These are phyloP conservation scores for Apus apus DNA, from an alignment of 2,113 vertebrate species.

Conservation along the genomic window DNA sequence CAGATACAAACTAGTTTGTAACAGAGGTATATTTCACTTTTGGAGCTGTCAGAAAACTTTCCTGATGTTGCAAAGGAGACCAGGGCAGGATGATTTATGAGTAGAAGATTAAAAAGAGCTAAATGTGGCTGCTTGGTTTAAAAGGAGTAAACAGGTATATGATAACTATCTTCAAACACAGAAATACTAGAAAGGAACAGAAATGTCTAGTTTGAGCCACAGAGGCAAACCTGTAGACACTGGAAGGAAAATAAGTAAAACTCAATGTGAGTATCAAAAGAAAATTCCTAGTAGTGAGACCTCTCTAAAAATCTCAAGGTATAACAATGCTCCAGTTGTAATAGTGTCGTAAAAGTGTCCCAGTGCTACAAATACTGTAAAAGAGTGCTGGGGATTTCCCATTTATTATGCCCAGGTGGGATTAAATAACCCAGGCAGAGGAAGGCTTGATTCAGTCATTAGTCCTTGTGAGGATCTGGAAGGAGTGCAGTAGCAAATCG, in stretches of 20 bases:
- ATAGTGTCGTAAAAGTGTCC: constrained; percentile 40
- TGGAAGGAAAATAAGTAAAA: constrained; percentile 11
- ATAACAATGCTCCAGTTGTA: constrained; percentile 59
- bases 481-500: background rate
- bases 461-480: constrained; percentile 19
- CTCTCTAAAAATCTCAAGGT: constrained; percentile 11
- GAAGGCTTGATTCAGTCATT: constrained; percentile 47
- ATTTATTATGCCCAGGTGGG: constrained; percentile 56
- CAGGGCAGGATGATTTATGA: constrained; percentile 8
- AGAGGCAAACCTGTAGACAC: constrained; percentile 25
- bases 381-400: constrained; percentile 44
- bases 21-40: constrained; percentile 17
- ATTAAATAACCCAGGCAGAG: constrained; percentile 39
- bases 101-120: constrained; percentile 43
- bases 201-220: constrained; percentile 20
- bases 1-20: constrained; percentile 16
- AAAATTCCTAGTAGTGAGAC: constrained; percentile 17
- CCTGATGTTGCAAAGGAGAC: background rate
- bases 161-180: constrained; percentile 55
- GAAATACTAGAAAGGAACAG: constrained; percentile 18
- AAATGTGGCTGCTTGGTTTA: constrained; percentile 1
- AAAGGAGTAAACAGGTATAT: constrained; percentile 29
- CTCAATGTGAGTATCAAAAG: background rate
- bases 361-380: constrained; percentile 41
- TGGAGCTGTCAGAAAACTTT: constrained; percentile 15